Conservation (phyloP, 2,113 vertebrate species). For the Xenopus tropicalis region DNA sequence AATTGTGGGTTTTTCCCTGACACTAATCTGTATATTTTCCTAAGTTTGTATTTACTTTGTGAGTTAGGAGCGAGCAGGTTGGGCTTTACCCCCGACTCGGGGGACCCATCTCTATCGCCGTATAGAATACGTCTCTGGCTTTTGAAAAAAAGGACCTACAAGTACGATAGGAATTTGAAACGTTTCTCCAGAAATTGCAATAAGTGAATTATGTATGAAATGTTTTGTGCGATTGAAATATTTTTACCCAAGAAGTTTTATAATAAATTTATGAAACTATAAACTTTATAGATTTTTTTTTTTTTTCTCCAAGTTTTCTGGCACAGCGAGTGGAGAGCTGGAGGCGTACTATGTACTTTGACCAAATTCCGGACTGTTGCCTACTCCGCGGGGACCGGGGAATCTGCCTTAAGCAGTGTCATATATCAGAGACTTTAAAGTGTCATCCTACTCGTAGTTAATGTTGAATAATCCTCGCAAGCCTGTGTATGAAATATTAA, state of each 20-base stretch:
- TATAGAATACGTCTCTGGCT: too few relatives aligned
- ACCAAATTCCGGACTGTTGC: conserved; percentile 37
- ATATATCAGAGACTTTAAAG: conserved; percentile 36
- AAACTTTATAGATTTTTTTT: conserved; percentile 20
- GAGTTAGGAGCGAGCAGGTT: neutral
- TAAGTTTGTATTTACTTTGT: neutral
- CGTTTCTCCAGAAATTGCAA: neutral
- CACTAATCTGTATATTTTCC: too few relatives aligned
- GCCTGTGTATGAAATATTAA: conserved; percentile 21
- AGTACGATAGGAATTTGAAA: neutral
- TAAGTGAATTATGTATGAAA: neutral
- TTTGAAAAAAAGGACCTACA: neutral
- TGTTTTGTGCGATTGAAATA: conserved; percentile 14
- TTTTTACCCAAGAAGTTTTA: conserved; percentile 10
- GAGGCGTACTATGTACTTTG: conserved; percentile 26
- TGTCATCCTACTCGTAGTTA: conserved; percentile 36
- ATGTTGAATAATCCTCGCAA: conserved; percentile 26
- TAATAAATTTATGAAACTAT: conserved; percentile 25
- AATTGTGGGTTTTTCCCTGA: neutral
- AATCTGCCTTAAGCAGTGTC: conserved; percentile 13
- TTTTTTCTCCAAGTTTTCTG: conserved; percentile 16
- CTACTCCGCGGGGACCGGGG: conserved; percentile 22
- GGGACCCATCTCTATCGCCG: too few relatives aligned
- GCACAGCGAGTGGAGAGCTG: conserved; percentile 29
- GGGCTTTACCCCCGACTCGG: neutral